Base-by-base conservation (phyloP, 2,797 vertebrate genomes). In the Apogon talboti region DNA sequence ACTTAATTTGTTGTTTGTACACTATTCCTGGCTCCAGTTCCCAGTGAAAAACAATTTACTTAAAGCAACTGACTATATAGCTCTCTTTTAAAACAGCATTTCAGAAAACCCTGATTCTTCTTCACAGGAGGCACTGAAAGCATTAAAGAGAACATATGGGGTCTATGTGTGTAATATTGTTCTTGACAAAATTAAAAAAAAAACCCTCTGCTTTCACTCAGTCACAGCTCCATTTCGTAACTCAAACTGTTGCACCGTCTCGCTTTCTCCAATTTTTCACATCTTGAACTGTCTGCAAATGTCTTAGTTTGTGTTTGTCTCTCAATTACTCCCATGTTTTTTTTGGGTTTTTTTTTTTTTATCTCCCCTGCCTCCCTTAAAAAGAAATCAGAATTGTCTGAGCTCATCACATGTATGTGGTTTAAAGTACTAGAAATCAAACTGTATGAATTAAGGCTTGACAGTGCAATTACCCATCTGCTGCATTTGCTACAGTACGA, bases 91-190 rank as follows among this genome's bases (percentile, higher is more conserved):
- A 76, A 88, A 92, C 78, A 90, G 85, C 70, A 77, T 84, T 76
- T 41, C 59, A 71, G 64, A 82, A 79, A 77, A 79, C 79, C 66
- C 86, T 87, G 81, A 28, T 71, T 87, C 89, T 85, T 60, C 87
- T 83, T 91, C 74, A 86, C 86, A 87, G 76, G 74, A 89, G 84
- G 58, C 84, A 88, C 84, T 81, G 78, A 79, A 88, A 86, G 79
- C 69, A 76, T 88, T 84, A 90, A 87, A 76, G 71, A 15, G 70
- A 94, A 92, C 91, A 92, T 90, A 84, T 91, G 91, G 71, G 80
- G 79, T 87, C 75, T 78, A 73, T 67, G 76, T 57, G 56, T 76
- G 73, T 61, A 49, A 65, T 44, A 79, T 84, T 79, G 74, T 71
- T 77, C 47, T 74, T 68, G 45, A 80, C 75, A 66, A 81, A 83